Evolutionary conservation across 1,140 invertebrate genomes (phyloP).

Genomic region (Amyelois transitella): DNA sequence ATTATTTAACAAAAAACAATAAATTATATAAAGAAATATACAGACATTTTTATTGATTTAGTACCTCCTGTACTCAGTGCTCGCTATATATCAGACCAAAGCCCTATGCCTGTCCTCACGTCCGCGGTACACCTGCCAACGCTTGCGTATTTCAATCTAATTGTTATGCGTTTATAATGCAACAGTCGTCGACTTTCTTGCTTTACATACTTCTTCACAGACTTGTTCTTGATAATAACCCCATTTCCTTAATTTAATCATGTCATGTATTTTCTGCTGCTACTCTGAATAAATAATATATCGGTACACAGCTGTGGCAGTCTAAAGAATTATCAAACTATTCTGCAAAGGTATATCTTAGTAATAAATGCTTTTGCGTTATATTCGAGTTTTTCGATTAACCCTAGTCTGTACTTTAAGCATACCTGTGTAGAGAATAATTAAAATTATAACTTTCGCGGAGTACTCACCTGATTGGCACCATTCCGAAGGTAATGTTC

Average conservation of each 20-base stretch:
- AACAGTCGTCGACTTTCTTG: constrained; percentile 19
- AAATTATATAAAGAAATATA: too few relatives aligned
- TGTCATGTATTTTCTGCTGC: neutral
- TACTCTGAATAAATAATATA: constrained; percentile 4
- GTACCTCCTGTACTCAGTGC: neutral
- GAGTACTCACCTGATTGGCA: constrained; percentile 88
- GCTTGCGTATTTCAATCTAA: constrained; percentile 35
- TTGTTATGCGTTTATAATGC: constrained; percentile 45
- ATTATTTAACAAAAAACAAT: too few relatives aligned
- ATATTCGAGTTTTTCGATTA: too few relatives aligned
- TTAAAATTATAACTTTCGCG: neutral
- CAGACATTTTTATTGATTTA: too few relatives aligned
- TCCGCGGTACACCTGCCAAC: constrained; percentile 21
- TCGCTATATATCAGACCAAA: neutral
- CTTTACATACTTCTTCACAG: constrained; percentile 1
- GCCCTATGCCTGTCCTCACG: constrained; percentile 21
- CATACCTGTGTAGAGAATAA: neutral
- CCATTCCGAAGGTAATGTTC: constrained; percentile 98
- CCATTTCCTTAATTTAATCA: neutral
- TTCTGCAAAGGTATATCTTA: too few relatives aligned
- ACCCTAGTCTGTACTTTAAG: neutral
- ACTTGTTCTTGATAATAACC: neutral
- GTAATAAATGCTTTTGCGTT: too few relatives aligned
- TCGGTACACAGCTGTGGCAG: too few relatives aligned
- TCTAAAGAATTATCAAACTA: too few relatives aligned